Evolutionary conservation across 2,888 invertebrate genomes (phyloP).

Genomic region (Drosophila nigricruria): DNA sequence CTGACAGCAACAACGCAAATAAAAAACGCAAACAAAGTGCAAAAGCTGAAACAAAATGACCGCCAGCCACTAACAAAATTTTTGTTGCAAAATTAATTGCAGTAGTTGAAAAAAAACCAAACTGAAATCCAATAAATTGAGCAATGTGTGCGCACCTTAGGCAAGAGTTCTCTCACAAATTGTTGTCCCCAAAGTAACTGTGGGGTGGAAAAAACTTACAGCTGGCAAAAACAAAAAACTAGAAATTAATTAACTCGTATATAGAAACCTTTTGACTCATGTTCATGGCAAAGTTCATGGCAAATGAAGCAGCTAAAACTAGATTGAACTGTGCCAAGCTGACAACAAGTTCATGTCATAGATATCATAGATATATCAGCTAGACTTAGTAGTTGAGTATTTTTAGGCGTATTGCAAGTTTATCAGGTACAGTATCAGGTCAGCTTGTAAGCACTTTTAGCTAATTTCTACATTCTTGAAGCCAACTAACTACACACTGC

Average conservation of each 20-base stretch:
- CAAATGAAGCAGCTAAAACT: not conserved
- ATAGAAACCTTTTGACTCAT: not conserved
- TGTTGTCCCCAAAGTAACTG: conserved; percentile 6
- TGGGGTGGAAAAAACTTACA: conserved; percentile 19
- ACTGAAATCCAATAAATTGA: conserved; percentile 18
- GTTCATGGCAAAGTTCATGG: not conserved
- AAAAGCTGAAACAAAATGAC: conserved; percentile 64
- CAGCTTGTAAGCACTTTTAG: not conserved
- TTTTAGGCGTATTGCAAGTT: not conserved
- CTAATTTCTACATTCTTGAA: no score
- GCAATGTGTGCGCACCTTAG: conserved; percentile 13
- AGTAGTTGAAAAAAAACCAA: conserved; percentile 38
- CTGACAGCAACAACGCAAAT: conserved; percentile 15
- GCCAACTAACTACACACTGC: not conserved
- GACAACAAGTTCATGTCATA: not conserved
- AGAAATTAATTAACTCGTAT: not conserved
- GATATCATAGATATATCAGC: not conserved
- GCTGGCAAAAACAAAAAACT: conserved; percentile 2
- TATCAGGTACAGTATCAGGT: not conserved
- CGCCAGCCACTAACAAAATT: conserved; percentile 56
- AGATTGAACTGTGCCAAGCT: not conserved
- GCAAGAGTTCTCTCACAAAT: conserved; percentile 2
- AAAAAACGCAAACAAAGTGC: conserved; percentile 44
- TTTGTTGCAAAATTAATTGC: conserved; percentile 75
- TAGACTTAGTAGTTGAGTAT: not conserved